Conservation (phyloP, 2,888 invertebrate species). For the Habroteleia sp. region DNA sequence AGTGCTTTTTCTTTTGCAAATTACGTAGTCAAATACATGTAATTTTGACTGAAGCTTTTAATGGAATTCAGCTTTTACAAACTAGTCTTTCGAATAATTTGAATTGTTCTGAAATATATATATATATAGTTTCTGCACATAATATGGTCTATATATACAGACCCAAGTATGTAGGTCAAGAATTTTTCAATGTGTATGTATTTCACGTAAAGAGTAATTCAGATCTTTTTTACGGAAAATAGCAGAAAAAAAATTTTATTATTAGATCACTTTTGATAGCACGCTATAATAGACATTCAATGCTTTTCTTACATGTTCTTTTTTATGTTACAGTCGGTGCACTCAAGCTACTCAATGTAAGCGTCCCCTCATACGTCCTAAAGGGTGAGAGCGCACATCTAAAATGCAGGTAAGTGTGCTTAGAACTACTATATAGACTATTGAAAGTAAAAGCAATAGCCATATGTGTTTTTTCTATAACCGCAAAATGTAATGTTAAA, state of each 20-base stretch:
- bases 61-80: not conserved
- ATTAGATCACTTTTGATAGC: constrained; percentile 57
- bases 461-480: constrained; percentile 22
- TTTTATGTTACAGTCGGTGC: constrained; percentile 78
- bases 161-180: constrained; percentile 63
- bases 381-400: constrained; percentile 80
- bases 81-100: constrained; percentile 1
- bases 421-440: constrained; percentile 52
- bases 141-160: no score
- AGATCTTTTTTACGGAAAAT: constrained; percentile 32
- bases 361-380: constrained; percentile 80
- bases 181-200: constrained; percentile 35
- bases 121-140: no score
- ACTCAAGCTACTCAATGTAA: constrained; percentile 79
- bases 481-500: constrained; percentile 20
- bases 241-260: constrained; percentile 39
- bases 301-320: constrained; percentile 56
- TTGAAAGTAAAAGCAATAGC: constrained; percentile 46
- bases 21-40: constrained; percentile 10
- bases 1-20: constrained; percentile 13
- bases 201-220: constrained; percentile 25
- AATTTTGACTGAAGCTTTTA: constrained; percentile 13
- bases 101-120: constrained; percentile 11
- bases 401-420: constrained; percentile 80
- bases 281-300: constrained; percentile 49